These are phyloP conservation scores for Leptopilina myrica DNA, from an alignment of 2,888 invertebrate species.

Conservation along the genomic window DNA sequence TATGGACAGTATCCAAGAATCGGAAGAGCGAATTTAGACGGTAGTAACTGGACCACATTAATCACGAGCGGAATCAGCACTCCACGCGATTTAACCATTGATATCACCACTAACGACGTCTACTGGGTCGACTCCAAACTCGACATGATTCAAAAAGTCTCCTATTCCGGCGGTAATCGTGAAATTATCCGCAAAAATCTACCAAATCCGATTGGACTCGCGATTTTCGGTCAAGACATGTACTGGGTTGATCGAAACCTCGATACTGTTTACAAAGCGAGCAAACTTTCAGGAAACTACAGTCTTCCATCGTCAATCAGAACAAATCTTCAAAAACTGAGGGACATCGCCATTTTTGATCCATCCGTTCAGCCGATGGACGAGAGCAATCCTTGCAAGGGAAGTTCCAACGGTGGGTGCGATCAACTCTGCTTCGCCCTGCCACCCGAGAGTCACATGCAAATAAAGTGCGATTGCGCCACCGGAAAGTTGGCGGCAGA, in stretches of 20 bases:
- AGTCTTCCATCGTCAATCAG: constrained; percentile 85
- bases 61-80: constrained; percentile 94
- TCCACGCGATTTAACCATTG: constrained; percentile 93
- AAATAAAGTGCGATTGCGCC: constrained; percentile 93
- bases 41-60: constrained; percentile 89
- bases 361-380: constrained; percentile 91
- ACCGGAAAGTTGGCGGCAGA: constrained; percentile 86
- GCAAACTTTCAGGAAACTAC: constrained; percentile 86
- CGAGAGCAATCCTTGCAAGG: constrained; percentile 88
- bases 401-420: constrained; percentile 89
- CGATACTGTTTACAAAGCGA: constrained; percentile 88
- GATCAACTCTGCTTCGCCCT: constrained; percentile 97
- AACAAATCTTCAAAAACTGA: constrained; percentile 89
- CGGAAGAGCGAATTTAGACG: constrained; percentile 92
- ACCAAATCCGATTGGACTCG: constrained; percentile 96
- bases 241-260: constrained; percentile 97
- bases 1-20: constrained; percentile 97
- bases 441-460: constrained; percentile 82
- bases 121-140: constrained; percentile 98
- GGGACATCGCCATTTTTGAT: constrained; percentile 95
- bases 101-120: constrained; percentile 95
- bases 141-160: constrained; percentile 96
- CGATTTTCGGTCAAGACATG: constrained; percentile 88
- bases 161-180: constrained; percentile 87
- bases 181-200: constrained; percentile 91